Evolutionary conservation across 2,797 vertebrate species (phyloP), one percentile per base, ranked within the genome.

Genomic region (Bradypus variegatus): DNA sequence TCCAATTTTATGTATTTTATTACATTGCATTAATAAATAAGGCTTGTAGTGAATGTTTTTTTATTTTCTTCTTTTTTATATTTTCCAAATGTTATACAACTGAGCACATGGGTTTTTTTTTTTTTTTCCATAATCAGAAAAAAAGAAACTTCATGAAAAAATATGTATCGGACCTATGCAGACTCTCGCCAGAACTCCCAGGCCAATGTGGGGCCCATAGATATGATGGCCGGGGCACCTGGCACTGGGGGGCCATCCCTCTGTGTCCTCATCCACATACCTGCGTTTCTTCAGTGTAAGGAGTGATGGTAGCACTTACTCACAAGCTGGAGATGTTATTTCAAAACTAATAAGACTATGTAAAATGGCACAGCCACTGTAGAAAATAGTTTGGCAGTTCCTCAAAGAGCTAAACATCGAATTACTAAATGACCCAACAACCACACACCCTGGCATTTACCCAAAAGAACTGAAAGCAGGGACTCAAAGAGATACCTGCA

Each of bases 51-150:
- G 69, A 53, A 78, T 79, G 29, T 53, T 29, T 73, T 72, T 87
- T 84, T 92, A 79, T 77, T 93, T 88, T 79, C 23, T 90, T 83
- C 58, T 67, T 38, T 50, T 91, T 87, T 67, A 45, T 80, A 55
- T 72, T 92, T 91, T 92, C 90, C 85, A 95, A 95, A 90, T 85
- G 79, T n/a, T 92, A 85, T 6, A 33, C 8, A 90, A 58, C n/a
- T n/a, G 36, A 91, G 33, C 45, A 67, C 7, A 31, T 31, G 72
- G 50, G 50, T 50, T 0, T 45, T 11, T 33, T 73, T 84, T 55
- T 83, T 50, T 33, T 50, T 11, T 3, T 4, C n/a, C 48, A 58
- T 77, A 88, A 82, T 76, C 85, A 72, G 60, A 76, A 88, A 86
- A 80, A 53, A 58, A 18, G n/a, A 88, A 94, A 21, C 3, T 55